Base-by-base conservation (phyloP, 2,797 vertebrate species). In the Mormyrus proboscirostris region DNA sequence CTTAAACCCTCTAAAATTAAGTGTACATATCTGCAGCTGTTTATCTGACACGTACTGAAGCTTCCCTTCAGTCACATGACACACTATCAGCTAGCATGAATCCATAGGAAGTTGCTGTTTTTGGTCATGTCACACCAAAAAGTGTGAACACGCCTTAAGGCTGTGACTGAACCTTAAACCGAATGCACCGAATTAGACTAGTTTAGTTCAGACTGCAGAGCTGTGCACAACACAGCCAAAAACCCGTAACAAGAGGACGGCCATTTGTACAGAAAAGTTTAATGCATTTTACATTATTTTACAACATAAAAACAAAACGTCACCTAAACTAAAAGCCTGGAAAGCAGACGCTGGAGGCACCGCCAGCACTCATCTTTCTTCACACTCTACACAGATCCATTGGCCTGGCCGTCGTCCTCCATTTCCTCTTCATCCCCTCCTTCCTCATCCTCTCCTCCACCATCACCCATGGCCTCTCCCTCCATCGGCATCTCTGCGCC, bases 391-490 rank as follows among this genome's bases (percentile, higher is more conserved):
- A 53, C 79, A n/a, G 84, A 55, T 55, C 89, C 89, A 76, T 89
- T 87, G 49, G 86, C 49, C n/a, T 65, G 47, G 25, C n/a, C 38
- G 8, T 47, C 89, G 2, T 89, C 89, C 51, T 87, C 89, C 89
- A 87, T 87, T 83, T 90, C 89, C 22, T 90, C 88, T 5, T 88
- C 88, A 0, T 9, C 69, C 1, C 25, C 73, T 9, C 50, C 88
- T 29, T 59, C 69, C 12, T 83, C 88, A 5, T 51, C 86, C 44
- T 90, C 91, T n/a, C 49, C 22, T 44, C 88, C 85, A 51, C 88
- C 85, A 69, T 90, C 65, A 22, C 8, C 89, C 50, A 38, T 69
- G 12, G 84, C 0, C 95, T 95, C 90, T 8, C 91, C 92, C 4
- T 92, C 92, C 88, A 91, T 91, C 59, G 91, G 91, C 55, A 86